These are phyloP conservation scores for Drosophila parvula DNA, from an alignment of 1,140 invertebrate genomes.

Conservation along the genomic window DNA sequence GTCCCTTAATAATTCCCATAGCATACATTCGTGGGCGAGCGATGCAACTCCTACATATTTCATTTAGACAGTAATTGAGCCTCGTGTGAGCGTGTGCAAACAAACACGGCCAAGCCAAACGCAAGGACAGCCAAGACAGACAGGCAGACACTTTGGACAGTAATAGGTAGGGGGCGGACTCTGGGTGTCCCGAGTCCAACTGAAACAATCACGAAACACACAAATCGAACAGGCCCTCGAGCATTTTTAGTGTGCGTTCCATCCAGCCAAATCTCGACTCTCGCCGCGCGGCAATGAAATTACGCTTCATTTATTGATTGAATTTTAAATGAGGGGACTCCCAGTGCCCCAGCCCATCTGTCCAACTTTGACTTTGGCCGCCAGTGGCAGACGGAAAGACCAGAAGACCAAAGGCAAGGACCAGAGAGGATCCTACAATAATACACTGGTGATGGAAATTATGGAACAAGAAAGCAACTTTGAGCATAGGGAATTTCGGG, in stretches of 20 bases:
- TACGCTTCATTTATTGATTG: slow-evolving; percentile 80
- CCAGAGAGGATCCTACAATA: neutral
- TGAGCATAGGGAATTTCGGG: too few species aligned
- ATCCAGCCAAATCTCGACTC: slow-evolving; percentile 54
- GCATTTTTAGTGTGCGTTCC: slow-evolving; percentile 44
- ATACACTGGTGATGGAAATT: slow-evolving; percentile 2
- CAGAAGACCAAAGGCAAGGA: slow-evolving; percentile 9
- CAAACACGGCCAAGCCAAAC: slow-evolving; percentile 22
- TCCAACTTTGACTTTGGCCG: slow-evolving; percentile 26
- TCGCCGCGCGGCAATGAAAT: slow-evolving; percentile 57
- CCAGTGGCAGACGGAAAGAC: slow-evolving; percentile 11
- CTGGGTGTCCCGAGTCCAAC: neutral
- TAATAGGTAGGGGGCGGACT: slow-evolving; percentile 11
- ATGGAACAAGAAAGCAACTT: neutral
- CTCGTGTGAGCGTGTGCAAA: slow-evolving; percentile 34
- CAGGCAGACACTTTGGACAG: slow-evolving; percentile 47
- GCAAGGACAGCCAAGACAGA: slow-evolving; percentile 18
- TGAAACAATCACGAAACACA: slow-evolving; percentile 38
- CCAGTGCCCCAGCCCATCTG: neutral
- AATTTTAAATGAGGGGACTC: slow-evolving; percentile 66
- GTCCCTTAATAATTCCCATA: slow-evolving; percentile 56
- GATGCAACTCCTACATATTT: slow-evolving; percentile 43
- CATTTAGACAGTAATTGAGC: slow-evolving; percentile 47
- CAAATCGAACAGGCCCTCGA: slow-evolving; percentile 39
- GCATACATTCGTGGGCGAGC: slow-evolving; percentile 49